These are phyloP conservation scores for Cololabis saira DNA, from an alignment of 2,113 vertebrate genomes.

Conservation along the genomic window DNA sequence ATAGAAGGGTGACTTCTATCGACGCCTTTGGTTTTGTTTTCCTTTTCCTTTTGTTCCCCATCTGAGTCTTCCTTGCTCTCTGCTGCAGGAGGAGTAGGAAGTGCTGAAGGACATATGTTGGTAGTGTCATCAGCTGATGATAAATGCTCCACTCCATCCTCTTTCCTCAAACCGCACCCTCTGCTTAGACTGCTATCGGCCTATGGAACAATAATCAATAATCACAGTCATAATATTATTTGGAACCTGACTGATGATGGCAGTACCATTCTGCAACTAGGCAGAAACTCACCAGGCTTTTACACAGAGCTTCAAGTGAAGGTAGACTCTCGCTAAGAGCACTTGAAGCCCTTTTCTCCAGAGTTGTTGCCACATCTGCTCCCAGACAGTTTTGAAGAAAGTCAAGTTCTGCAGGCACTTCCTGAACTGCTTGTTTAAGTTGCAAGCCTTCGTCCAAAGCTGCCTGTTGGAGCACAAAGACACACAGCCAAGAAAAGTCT, in stretches of 20 bases:
- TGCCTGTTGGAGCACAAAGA: conserved; percentile 33
- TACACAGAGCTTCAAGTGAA: conserved; percentile 1
- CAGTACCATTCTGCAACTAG: neutral
- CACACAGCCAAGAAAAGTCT: no score
- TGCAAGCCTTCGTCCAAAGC: conserved; percentile 43
- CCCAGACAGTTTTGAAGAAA: conserved; percentile 44
- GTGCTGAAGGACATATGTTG: no score
- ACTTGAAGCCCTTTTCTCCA: conserved; percentile 26
- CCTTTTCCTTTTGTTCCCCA: conserved; percentile 5
- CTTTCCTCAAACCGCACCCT: conserved; percentile 5
- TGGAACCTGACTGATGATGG: neutral
- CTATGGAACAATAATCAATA: conserved; percentile 13
- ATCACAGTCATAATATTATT: neutral
- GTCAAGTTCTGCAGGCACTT: conserved; percentile 17
- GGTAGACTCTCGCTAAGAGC: conserved; percentile 16
- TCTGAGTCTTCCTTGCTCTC: neutral
- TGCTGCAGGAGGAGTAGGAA: neutral
- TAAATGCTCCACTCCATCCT: neutral
- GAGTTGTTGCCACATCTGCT: neutral
- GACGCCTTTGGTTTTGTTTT: neutral
- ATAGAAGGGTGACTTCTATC: neutral
- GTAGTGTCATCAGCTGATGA: neutral
- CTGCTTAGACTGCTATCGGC: neutral
- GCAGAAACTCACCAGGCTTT: conserved; percentile 34
- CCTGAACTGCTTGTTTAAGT: conserved; percentile 28